Conservation (phyloP, 1,140 invertebrate genomes). For the Drosophila insularis region DNA sequence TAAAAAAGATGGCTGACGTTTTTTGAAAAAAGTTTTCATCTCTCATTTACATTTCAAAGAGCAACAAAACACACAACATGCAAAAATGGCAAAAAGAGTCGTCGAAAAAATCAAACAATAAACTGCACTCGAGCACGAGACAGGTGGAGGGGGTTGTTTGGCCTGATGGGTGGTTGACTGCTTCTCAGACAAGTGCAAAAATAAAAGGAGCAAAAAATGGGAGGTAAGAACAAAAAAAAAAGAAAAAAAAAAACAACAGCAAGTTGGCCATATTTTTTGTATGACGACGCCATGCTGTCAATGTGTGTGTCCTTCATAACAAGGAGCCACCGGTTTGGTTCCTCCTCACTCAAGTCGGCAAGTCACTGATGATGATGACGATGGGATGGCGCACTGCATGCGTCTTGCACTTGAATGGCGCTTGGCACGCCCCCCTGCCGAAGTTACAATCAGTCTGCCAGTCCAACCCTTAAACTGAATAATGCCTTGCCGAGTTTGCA, state of each 20-base stretch:
- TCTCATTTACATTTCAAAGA: constrained; percentile 72
- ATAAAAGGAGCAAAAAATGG: neutral
- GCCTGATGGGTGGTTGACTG: neutral
- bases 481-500: neutral
- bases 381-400: constrained; percentile 40
- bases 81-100: constrained; percentile 64
- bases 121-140: constrained; percentile 72
- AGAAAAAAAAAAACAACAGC: neutral
- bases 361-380: too few species aligned
- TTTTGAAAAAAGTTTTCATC: constrained; percentile 57
- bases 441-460: neutral
- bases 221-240: neutral
- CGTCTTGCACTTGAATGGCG: constrained; percentile 37
- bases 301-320: constrained; percentile 56
- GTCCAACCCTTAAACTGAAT: constrained; percentile 53
- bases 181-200: constrained; percentile 16
- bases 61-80: constrained; percentile 43
- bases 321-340: constrained; percentile 31
- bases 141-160: constrained; percentile 17
- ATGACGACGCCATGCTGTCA: constrained; percentile 65
- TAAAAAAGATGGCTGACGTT: constrained; percentile 60
- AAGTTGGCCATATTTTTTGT: constrained; percentile 77
- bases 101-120: constrained; percentile 75
- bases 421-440: constrained; percentile 57
- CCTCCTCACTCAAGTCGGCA: constrained; percentile 2